Percentiles rank a stretch among this genome's conserved stretches.
Conservation (phyloP, 2,113 vertebrate genomes). For the Glaucomys volans region DNA sequence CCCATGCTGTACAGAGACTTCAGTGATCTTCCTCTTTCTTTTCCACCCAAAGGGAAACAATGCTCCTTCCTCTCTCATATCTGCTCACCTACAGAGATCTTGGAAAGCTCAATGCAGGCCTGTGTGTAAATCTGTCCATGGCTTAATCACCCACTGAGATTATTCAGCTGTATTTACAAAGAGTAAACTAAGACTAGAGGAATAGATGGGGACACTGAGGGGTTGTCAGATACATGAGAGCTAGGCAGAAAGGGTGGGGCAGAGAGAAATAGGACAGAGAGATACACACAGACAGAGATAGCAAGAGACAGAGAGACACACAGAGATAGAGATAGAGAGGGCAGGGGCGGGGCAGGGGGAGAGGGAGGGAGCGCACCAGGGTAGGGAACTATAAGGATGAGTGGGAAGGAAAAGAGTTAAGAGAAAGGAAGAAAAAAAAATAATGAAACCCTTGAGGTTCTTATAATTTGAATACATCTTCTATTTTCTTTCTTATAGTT, state of each 20-base stretch:
- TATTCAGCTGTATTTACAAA: background rate
- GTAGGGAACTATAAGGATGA: background rate
- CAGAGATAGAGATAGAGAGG: background rate
- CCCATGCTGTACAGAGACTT: background rate
- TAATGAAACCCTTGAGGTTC: background rate
- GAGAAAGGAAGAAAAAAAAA: background rate
- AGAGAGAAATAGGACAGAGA: background rate
- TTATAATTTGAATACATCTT: background rate
- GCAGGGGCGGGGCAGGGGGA: too few species aligned
- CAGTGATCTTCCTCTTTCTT: background rate
- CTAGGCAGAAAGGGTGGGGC: background rate
- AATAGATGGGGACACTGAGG: background rate
- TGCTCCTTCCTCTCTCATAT: background rate
- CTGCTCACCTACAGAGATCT: background rate
- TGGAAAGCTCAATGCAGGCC: background rate
- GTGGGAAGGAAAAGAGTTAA: background rate
- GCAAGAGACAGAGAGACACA: too few species aligned
- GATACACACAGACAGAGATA: background rate
- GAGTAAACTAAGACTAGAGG: background rate
- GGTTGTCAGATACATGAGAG: background rate
- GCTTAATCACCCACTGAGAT: background rate
- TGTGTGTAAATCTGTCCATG: background rate
- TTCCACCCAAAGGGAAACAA: background rate
- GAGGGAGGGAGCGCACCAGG: too few species aligned
- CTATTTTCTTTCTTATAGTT: conserved; percentile 28